Conservation (phyloP, 2,797 vertebrate genomes). For the Taeniopygia guttata region DNA sequence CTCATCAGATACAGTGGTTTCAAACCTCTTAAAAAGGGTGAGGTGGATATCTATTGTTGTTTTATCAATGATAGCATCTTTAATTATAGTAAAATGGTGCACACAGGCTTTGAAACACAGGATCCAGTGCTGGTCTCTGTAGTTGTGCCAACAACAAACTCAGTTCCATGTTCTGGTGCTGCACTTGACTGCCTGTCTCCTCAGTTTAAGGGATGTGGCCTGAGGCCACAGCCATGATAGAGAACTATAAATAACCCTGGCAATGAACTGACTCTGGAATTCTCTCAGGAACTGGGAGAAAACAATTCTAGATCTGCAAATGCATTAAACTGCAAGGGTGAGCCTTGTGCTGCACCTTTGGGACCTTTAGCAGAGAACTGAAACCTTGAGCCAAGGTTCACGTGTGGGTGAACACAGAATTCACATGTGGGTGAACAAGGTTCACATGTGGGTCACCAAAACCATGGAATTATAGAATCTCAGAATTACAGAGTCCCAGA, state of each 20-base stretch:
- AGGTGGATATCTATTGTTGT: slow-evolving; percentile 6
- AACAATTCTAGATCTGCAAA: not conserved
- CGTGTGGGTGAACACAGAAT: not conserved
- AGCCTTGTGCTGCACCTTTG: not conserved
- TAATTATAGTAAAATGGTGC: slow-evolving; percentile 14
- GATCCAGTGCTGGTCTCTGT: slow-evolving; percentile 36
- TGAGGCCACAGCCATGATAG: not conserved
- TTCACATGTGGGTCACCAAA: not conserved
- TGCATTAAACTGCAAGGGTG: not conserved
- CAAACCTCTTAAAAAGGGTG: not conserved
- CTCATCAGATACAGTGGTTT: slow-evolving; percentile 41
- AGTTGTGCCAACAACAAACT: not conserved
- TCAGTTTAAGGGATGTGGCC: not conserved
- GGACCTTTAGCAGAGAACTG: not conserved
- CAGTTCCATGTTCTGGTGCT: not conserved
- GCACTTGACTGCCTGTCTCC: slow-evolving; percentile 17
- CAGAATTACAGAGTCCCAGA: not conserved
- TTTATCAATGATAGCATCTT: slow-evolving; percentile 15
- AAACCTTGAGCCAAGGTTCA: not conserved
- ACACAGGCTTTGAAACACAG: slow-evolving; percentile 36
- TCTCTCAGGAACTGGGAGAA: not conserved
- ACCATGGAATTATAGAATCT: not conserved
- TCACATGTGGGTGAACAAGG: not conserved
- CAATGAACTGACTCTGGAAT: not conserved
- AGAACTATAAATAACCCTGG: not conserved